phyloP scores from a whole-genome alignment of 2,797 vertebrate genomes.

The Coranthus polyacanthus region DNA sequence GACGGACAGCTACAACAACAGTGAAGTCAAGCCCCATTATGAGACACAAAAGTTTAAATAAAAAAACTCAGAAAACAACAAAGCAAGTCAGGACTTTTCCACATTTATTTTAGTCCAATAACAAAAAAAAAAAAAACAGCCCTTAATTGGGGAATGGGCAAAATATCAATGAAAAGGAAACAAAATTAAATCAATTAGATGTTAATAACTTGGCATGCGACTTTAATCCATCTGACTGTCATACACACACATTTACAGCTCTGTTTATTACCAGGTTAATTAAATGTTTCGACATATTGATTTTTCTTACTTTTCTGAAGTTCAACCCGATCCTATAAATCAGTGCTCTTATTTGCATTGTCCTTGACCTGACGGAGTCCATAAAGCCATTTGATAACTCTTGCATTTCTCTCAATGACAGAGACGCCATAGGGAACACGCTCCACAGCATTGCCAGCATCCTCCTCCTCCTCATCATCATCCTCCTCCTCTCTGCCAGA shows the following conservation, averaged over 20 bases:
- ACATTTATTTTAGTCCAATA: background rate
- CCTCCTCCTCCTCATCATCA: conserved; percentile 79
- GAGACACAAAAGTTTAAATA: conserved; percentile 14
- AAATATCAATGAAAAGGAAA: too few species aligned
- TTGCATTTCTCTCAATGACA: conserved; percentile 93
- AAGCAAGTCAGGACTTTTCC: background rate
- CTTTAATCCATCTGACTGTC: background rate
- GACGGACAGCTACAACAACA: background rate
- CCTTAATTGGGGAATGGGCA: too few species aligned
- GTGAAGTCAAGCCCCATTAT: background rate
- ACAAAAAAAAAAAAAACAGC: background rate
- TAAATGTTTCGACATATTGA: background rate
- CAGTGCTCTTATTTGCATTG: conserved; percentile 76
- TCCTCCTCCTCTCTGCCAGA: conserved; percentile 73
- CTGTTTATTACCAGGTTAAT: conserved; percentile 8
- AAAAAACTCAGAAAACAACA: background rate
- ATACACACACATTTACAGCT: conserved; percentile 2
- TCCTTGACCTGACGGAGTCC: conserved; percentile 89
- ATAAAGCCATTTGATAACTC: conserved; percentile 98
- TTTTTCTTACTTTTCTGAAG: conserved; percentile 2
- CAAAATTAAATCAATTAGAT: too few species aligned
- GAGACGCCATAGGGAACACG: conserved; percentile 91
- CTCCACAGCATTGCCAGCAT: conserved; percentile 71
- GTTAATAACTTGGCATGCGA: too few species aligned
- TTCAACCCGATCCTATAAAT: conserved; percentile 50